These are phyloP conservation scores for Sycophila sp. DNA, from an alignment of 1,140 invertebrate genomes.

Conservation along the genomic window DNA sequence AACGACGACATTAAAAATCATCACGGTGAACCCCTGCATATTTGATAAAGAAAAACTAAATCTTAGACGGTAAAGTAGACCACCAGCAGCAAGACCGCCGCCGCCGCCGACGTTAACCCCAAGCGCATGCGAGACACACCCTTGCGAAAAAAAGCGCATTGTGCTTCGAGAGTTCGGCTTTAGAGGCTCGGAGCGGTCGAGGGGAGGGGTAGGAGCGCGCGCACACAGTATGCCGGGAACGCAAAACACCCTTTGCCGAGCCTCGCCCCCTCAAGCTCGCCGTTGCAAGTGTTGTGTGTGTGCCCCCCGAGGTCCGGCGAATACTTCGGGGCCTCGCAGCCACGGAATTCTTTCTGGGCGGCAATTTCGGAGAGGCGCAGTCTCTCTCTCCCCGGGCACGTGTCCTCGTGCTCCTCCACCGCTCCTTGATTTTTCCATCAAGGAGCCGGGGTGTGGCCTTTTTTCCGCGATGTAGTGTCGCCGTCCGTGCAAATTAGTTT, in stretches of 20 bases:
- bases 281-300: not conserved
- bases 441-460: no score
- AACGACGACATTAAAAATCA: no score
- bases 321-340: slow-evolving; percentile 2
- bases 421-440: no score
- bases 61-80: no score
- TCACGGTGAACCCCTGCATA: no score
- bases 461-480: no score
- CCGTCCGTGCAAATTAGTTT: no score
- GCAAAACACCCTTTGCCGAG: slow-evolving; percentile 7
- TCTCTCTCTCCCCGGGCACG: not conserved
- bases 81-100: no score
- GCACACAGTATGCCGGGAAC: slow-evolving; percentile 9
- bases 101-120: no score
- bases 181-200: not conserved
- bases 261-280: not conserved
- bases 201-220: not conserved
- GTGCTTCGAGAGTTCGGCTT: not conserved
- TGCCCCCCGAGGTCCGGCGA: not conserved
- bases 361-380: not conserved
- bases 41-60: no score
- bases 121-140: no score
- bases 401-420: no score
- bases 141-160: not conserved
- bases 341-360: not conserved